phyloP scores from a whole-genome alignment of 1,140 invertebrate genomes.

The Leptonema lineaticorne region DNA sequence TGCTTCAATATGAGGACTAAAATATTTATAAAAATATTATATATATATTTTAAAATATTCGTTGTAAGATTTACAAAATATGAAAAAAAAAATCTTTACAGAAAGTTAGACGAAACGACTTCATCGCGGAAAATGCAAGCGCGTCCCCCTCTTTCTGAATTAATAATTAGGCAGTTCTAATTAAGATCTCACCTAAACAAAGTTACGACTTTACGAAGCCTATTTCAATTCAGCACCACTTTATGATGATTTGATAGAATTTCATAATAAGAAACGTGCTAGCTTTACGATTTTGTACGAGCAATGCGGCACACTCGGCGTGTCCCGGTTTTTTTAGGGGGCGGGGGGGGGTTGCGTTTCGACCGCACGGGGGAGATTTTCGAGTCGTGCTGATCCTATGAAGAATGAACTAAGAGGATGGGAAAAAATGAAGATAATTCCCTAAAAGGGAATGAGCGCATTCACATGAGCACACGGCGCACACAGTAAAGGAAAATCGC shows the following conservation, averaged over 20 bases:
- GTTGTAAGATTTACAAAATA: neutral
- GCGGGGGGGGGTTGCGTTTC: too few species aligned
- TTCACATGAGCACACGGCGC: conserved; percentile 14
- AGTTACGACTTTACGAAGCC: neutral
- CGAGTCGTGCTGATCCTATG: neutral
- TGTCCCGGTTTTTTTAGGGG: too few species aligned
- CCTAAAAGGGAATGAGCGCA: conserved; percentile 12
- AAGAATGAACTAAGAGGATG: neutral
- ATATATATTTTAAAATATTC: neutral
- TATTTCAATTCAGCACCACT: neutral
- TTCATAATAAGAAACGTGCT: conserved; percentile 4
- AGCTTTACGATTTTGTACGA: neutral
- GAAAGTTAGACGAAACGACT: too few species aligned
- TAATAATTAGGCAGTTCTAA: too few species aligned
- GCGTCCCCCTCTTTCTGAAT: too few species aligned
- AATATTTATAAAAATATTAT: neutral
- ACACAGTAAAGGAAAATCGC: conserved; percentile 25
- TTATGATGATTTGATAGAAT: conserved; percentile 18
- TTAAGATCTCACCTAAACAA: too few species aligned
- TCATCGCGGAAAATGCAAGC: too few species aligned
- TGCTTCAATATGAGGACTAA: neutral
- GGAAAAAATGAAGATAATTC: conserved; percentile 1
- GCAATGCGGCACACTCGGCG: too few species aligned
- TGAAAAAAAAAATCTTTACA: neutral
- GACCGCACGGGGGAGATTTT: too few species aligned